Percentiles rank a stretch among this genome's conserved stretches.
Conservation (phyloP, 2,113 vertebrate species). For the Chaetorhynchus papuensis region DNA sequence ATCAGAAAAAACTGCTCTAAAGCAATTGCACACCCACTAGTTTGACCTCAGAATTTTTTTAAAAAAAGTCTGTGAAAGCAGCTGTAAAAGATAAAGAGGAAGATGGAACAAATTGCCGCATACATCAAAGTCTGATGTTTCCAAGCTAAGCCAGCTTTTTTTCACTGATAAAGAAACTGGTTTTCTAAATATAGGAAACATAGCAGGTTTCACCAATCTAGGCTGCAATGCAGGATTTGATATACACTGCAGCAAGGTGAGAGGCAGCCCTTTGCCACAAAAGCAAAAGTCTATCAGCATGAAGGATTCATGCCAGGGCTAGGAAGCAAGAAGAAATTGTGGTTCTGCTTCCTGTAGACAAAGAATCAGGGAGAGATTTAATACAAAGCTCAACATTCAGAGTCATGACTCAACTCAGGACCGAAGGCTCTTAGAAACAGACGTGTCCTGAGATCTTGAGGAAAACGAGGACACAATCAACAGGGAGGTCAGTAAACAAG, state of each 20-base stretch:
- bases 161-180: not conserved
- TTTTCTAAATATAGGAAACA: not conserved
- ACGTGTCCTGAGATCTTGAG: not conserved
- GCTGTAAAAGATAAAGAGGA: not conserved
- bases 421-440: not conserved
- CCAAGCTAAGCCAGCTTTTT: not conserved
- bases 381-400: not conserved
- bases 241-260: not conserved
- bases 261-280: not conserved
- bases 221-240: not conserved
- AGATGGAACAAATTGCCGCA: not conserved
- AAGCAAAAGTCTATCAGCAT: not conserved
- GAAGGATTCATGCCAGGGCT: not conserved
- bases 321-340: not conserved
- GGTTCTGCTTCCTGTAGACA: not conserved
- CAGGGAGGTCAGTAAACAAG: not conserved
- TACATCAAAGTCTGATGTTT: not conserved
- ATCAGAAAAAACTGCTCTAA: not conserved
- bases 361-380: not conserved
- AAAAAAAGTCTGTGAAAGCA: not conserved
- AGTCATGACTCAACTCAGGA: not conserved
- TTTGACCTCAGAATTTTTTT: not conserved
- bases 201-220: not conserved
- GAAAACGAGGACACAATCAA: not conserved
- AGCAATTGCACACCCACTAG: not conserved